Base-by-base conservation (phyloP, 2,888 invertebrate genomes). In the Mythimna vitellina region DNA sequence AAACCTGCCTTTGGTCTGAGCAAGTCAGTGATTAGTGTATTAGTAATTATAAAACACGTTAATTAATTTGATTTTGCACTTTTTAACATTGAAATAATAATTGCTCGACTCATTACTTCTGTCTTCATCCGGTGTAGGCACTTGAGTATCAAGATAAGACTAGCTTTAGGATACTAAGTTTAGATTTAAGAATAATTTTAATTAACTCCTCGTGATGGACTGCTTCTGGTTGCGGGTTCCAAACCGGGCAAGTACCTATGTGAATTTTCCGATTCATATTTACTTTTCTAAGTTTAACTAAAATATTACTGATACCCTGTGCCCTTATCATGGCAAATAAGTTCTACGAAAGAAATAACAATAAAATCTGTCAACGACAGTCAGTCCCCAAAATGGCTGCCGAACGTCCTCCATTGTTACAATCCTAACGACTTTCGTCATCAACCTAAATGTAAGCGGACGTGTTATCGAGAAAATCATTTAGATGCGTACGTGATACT, bases 371-470 rank as follows among this genome's bases (percentile, higher is more conserved):
- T 22, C 25, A 17, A 3, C 25, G n/a, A 62, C 20, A 38, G 9
- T 22, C 25, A 46, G 22, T 56, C 7, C 20, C 1, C 38, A 63
- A 75, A 69, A 75, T 74, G 69, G 51, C 62, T 5, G 3, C 69
- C 10, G 8, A 35, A 46, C 29, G 51, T 20, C 25, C 1, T 22
- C 57, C 51, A 75, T 75, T 69, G 53, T 74, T 10, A 35, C 12
- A 73, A 25, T 6, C 63, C 35, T 75, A 80, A 80, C 62, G 77
- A 80, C 54, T 6, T 1, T 56, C 65, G 32, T 62, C 70, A 60
- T 80, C 69, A 73, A 73, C 67, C 80, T 70, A 57, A 67, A 73
- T 80, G n/a, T n/a, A 20, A 32, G 9, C 35, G 62, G 51, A 76
- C 62, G 63, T 74, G 70, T 32, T 25, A 25, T 7, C 60, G 64